phyloP scores from a whole-genome alignment of 2,888 invertebrate genomes.

The Phaonia tiefii region DNA sequence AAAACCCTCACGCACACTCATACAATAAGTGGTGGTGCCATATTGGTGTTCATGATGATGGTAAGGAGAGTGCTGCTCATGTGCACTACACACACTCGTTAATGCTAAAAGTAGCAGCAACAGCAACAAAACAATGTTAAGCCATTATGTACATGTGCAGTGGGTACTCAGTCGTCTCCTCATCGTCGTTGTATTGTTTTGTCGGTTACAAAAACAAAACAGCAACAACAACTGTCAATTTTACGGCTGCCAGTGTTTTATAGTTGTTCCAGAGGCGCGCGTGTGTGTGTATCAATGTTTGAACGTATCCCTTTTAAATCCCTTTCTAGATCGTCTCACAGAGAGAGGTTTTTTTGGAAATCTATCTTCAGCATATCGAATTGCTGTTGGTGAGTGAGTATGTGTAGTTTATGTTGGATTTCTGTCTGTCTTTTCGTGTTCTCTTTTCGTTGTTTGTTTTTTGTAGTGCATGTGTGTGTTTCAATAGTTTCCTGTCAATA shows the following conservation, averaged over 20 bases:
- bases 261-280: not conserved
- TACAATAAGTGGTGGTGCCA: not conserved
- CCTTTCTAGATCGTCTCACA: not conserved
- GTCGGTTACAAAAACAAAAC: slow-evolving; percentile 14
- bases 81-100: not conserved
- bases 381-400: not conserved
- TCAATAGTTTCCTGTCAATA: slow-evolving; percentile 51
- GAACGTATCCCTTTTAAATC: not conserved
- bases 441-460: not conserved
- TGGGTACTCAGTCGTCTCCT: not conserved
- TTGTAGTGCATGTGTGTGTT: slow-evolving; percentile 1
- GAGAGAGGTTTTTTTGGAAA: slow-evolving; percentile 4
- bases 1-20: not conserved
- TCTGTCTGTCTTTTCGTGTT: not conserved
- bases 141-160: slow-evolving; percentile 61
- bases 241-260: slow-evolving; percentile 7
- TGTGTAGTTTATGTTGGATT: not conserved
- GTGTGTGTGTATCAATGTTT: not conserved
- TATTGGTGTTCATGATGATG: not conserved
- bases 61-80: slow-evolving; percentile 3
- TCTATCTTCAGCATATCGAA: not conserved
- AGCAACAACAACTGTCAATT: not conserved
- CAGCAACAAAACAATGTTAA: slow-evolving; percentile 47
- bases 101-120: too few species aligned
- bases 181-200: not conserved